Evolutionary conservation across 2,888 invertebrate genomes (phyloP), one percentile per base, ranked within the genome.

Genomic region (Molanna angustata): DNA sequence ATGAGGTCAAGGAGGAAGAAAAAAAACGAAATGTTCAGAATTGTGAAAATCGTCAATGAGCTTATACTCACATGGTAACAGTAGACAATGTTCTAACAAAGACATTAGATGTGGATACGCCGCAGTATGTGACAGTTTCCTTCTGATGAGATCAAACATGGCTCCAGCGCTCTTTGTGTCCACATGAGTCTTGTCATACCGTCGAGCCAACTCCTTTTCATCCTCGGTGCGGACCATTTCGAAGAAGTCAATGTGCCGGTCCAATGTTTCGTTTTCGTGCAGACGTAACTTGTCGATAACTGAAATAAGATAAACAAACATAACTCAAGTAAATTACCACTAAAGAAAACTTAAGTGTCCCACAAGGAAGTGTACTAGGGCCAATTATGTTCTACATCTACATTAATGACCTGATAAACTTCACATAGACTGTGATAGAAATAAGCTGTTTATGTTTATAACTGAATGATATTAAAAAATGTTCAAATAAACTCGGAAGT

Each of bases 201-300:
- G 86, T 58, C 94, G 80, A 3, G 94, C 90, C 57, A 98, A 70
- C 68, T 96, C 94, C 64, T 92, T 88, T 69, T 98, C 98, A 70
- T 98, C 98, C 72, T 97, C 96, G 65, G 88, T 90, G 40, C 97
- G 83, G 17, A 96, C 90, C 94, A 97, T 95, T 74, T 98, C 98
- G 74, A 98, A 98, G 73, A 98, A 94, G 70, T 98, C 97, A 72
- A 98, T 84, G 83, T 98, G 98, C 64, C 95, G 84, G 68, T 96
- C 92, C 50, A 96, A 74, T 0, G 94, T 95, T 64, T 94, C 92
- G 72, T 96, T 96, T 68, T 95, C 94, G 70, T 94, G 92, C 64
- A 86, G 86, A 47, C 94, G 79, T 14, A 97, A 79, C 69, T 95
- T 95, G 64, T 95, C 94, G 61, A 97, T 94, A 14, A 95, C 88